Evolutionary conservation across 2,888 invertebrate genomes (phyloP), one percentile per base, ranked within the genome.

Genomic region (Apamea monoglypha): DNA sequence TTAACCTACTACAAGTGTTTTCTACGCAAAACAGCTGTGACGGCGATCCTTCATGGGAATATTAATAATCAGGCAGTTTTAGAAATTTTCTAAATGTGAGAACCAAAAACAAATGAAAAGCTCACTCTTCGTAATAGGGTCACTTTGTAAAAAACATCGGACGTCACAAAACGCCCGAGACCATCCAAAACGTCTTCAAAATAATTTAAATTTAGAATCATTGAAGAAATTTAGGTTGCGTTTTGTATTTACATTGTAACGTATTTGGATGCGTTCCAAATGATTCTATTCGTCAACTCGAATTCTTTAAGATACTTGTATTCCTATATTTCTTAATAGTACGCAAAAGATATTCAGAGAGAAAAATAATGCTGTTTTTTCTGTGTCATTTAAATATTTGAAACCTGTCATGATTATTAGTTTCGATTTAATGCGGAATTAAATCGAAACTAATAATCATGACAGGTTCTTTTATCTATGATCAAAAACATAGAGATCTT

Each of bases 211-310:
- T 87, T 73, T 82, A 87, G 82, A 88, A 84, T 84, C 91, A 90
- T 91, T 90, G 87, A 89, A 88, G 86, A 88, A 89, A 90, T 88
- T 90, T 89, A 87, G 90, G 88, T 88, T 88, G 85, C 74, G 71
- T 90, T 88, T 90, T 88, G 87, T 91, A 88, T 90, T 89, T 85
- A 87, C 86, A 90, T 88, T 88, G 83, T 89, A 80, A 63, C 78
- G 61, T 72, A 71, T 32, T 90, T 93, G 92, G 93, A 90, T 32
- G 67, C 5, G 75, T 75, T 86, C 92, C 92, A 92, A 92, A 90
- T 87, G 76, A 87, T 78, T 89, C 74, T 86, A 85, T 88, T 83
- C 84, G 86, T 88, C 89, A 89, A 87, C 87, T 72, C 66, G 56
- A 84, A 87, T 80, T 81, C 83, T 86, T 83, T 72, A 76, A 67